Base-by-base conservation (phyloP, 2,888 invertebrate genomes). In the Isotomurus palustris region DNA sequence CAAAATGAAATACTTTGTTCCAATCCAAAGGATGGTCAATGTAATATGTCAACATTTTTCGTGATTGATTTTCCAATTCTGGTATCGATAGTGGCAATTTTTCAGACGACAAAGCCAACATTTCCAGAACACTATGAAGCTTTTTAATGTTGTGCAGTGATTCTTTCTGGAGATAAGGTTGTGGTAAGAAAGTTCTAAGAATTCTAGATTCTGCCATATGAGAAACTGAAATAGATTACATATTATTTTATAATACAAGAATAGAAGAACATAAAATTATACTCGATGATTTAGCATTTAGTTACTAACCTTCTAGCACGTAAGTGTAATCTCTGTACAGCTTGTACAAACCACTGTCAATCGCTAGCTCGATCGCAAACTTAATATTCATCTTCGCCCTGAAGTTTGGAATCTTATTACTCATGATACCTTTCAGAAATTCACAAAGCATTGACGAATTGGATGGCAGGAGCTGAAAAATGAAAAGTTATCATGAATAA, bases 251-350 rank as follows among this genome's bases (percentile, higher is more conserved):
- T 10, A 40, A 6, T 40, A 40, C 17, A 40, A 40, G 40, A 10
- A n/a, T n/a, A n/a, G 19, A 10, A n/a, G 6, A 40, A n/a, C 17
- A 40, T 8, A 40, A 40, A 40, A 10, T 40, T 6, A 40, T 17
- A 25, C 38, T 17, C 35, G 22, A 41, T 4, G 41, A 24, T 27
- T 29, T 5, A 51, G n/a, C 2, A 47, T 38, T 6, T 25, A 19
- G 22, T 28, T 10, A 25, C 62, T 54, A 48, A 69, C 69, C 62
- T 56, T 58, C 65, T 4, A 69, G 56, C 14, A 64, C 56, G 48
- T 64, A 67, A n/a, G 47, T 62, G 54, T 67, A 69, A 48, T 69
- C 67, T 28, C 65, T 63, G 53, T 57, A 69, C 1, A 69, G 43
- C 54, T 69, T 69, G 14, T 55, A 36, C 10, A 69, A 27, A 25